A percentile compares a stretch with the other conserved stretches of the same genome.
These are phyloP conservation scores for Emydoidea blandingii DNA, from an alignment of 2,797 vertebrate genomes.

Conservation along the genomic window DNA sequence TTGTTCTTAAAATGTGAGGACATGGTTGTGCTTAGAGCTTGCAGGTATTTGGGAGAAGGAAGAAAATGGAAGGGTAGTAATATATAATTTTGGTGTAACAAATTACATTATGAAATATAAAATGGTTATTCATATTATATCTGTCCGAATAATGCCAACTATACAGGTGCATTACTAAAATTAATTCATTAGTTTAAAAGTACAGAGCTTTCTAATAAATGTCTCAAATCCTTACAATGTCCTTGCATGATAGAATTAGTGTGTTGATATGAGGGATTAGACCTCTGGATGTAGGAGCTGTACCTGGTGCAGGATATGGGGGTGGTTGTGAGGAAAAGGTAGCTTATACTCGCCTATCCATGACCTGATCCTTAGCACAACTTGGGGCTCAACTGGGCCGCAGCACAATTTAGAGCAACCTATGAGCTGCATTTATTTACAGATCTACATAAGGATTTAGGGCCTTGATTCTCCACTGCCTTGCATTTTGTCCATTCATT, in stretches of 20 bases:
- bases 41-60: not conserved
- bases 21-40: not conserved
- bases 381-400: not conserved
- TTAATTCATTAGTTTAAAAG: not conserved
- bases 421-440: not conserved
- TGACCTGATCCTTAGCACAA: not conserved
- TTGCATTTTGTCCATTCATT: not conserved
- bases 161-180: not conserved
- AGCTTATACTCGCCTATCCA: not conserved
- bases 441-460: not conserved
- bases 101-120: not conserved
- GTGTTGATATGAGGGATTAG: not conserved
- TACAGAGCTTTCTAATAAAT: not conserved
- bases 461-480: not conserved
- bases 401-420: not conserved
- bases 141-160: not conserved
- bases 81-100: not conserved
- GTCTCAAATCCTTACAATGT: fast-evolving
- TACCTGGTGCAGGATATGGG: not conserved
- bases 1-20: not conserved
- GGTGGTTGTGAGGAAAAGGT: not conserved
- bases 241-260: not conserved
- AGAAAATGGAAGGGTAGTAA: not conserved
- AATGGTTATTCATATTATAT: not conserved
- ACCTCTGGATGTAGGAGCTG: not conserved